These are phyloP conservation scores for Callipepla californica DNA, from an alignment of 2,113 vertebrate species.

Conservation along the genomic window DNA sequence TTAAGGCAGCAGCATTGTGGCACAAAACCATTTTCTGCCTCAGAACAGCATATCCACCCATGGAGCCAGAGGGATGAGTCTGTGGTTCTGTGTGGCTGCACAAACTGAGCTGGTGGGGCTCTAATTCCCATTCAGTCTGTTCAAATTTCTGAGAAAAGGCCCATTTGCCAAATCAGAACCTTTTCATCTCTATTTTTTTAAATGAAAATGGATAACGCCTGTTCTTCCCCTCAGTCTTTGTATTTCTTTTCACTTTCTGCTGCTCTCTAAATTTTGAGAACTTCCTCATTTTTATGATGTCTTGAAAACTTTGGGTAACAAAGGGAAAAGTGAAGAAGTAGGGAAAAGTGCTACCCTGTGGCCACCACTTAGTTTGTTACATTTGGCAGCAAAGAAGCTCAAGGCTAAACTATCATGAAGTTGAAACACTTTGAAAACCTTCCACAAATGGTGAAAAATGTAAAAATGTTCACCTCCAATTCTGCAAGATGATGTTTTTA, in stretches of 20 bases:
- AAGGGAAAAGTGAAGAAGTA: background rate
- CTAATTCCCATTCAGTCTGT: accelerated
- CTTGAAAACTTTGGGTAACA: conserved; percentile 41
- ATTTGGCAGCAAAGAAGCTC: conserved; percentile 44
- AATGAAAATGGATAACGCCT: background rate
- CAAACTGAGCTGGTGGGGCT: background rate
- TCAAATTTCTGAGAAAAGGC: background rate
- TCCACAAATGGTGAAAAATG: background rate
- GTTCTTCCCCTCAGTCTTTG: background rate
- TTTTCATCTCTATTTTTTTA: background rate
- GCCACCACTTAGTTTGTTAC: conserved; percentile 16
- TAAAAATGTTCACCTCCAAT: background rate
- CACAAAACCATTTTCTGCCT: background rate
- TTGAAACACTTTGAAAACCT: conserved; percentile 21
- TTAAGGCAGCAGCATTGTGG: background rate
- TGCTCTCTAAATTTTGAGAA: background rate
- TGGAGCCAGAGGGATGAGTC: background rate
- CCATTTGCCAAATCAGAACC: background rate
- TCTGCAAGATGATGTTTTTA: conserved; percentile 25
- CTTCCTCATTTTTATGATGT: conserved; percentile 23
- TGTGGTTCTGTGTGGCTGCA: background rate
- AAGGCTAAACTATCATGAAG: conserved; percentile 26
- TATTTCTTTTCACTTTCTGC: background rate
- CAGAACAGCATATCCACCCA: background rate
- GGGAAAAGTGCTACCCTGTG: background rate